Evolutionary conservation across 2,797 vertebrate species (phyloP), one percentile per base, ranked within the genome.

Genomic region (Kryptopterus vitreolus): DNA sequence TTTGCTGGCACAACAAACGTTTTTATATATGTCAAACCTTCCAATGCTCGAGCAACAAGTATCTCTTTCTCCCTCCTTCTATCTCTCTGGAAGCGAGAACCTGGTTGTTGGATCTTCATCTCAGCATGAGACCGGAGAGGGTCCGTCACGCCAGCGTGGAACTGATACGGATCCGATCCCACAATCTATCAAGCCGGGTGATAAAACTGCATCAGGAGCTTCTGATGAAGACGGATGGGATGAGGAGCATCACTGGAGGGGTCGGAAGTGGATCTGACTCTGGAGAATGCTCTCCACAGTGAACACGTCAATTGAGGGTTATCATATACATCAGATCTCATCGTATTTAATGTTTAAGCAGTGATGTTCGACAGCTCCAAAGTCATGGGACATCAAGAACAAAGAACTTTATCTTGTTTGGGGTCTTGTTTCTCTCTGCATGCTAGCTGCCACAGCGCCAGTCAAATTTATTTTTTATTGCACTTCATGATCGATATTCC

Each of bases 121-220:
- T 38, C 22, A 35, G 31, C 15, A 3, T 9, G 3, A 72, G 22
- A 57, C 31, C 20, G 31, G 52, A 57, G 31, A 87, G n/a, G n/a
- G 84, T 84, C 87, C 86, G 84, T 85, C 77, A 87, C 87, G 85
- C 85, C 76, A 82, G 89, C 83, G 90, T 93, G 92, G 92, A 93
- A 91, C 88, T 87, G 93, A 94, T 90, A 90, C 92, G 92, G 91
- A 94, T 94, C 94, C 91, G 86, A 91, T 93, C 92, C 89, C 88
- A 87, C 91, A 93, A 94, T 95, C 94, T 94, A 94, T 94, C 93
- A 93, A 90, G 85, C 84, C 83, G 89, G 91, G 91, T 90, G 91
- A 93, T 93, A 94, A 93, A 94, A 94, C 89, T 88, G 83, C 86
- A 78, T 86, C 76, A 22, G 74, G 81, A 1, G 68, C 81, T 59